Percentiles rank a stretch among this genome's conserved stretches.
Conservation (phyloP, 37 sponge, comb jelly and placozoan genomes). For the Petrosia ficiformis region DNA sequence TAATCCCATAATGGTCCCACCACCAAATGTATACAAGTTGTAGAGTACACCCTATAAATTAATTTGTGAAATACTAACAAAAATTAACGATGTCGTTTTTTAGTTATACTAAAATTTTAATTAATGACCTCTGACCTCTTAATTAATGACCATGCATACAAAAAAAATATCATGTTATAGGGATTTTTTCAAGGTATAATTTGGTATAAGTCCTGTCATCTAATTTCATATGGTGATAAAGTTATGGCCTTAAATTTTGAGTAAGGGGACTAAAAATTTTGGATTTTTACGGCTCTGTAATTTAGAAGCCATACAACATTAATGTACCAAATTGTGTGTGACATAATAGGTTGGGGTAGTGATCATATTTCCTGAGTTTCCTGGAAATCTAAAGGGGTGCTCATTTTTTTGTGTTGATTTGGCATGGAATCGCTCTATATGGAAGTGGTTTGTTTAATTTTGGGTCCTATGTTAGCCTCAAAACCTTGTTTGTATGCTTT, state of each 20-base stretch:
- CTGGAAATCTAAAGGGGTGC: neutral
- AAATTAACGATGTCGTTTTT: neutral
- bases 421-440: no score
- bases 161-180: neutral
- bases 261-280: no score
- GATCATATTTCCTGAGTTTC: neutral
- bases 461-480: no score
- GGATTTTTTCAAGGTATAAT: neutral
- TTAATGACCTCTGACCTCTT: neutral
- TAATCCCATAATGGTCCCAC: neutral
- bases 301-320: neutral
- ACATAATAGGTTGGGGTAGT: neutral
- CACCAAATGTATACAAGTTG: neutral
- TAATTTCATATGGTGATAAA: neutral
- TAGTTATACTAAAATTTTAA: neutral
- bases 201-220: neutral
- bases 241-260: neutral
- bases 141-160: neutral
- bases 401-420: constrained; percentile 3
- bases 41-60: neutral
- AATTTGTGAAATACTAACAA: neutral
- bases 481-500: no score
- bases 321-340: neutral
- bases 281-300: neutral
- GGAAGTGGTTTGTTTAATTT: no score